Conservation (phyloP, 2,888 invertebrate genomes). For the Phlogophora meticulosa region DNA sequence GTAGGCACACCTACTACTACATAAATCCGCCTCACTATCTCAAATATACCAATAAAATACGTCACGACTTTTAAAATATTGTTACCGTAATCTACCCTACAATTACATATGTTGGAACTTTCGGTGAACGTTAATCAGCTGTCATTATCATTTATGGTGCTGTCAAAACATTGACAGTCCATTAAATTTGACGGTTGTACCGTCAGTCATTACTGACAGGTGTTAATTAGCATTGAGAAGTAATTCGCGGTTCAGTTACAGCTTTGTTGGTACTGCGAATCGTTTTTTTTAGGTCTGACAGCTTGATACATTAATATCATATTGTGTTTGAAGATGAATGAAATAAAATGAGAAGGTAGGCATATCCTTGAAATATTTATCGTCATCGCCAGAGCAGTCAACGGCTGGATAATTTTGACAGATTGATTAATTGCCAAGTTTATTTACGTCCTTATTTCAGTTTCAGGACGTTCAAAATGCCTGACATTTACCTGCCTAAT, state of each 20-base stretch:
- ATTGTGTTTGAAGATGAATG: slow-evolving; percentile 17
- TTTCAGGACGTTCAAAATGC: no score
- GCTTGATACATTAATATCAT: slow-evolving; percentile 36
- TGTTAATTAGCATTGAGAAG: slow-evolving; percentile 59
- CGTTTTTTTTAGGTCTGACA: slow-evolving; percentile 40
- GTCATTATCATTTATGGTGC: slow-evolving; percentile 60
- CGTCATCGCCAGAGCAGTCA: background rate
- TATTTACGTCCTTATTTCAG: no score
- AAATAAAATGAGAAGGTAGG: slow-evolving; percentile 1
- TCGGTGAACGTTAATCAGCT: slow-evolving; percentile 58
- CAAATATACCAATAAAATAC: slow-evolving; percentile 5
- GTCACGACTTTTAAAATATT: slow-evolving; percentile 35
- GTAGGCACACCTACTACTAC: no score
- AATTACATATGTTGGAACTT: slow-evolving; percentile 53
- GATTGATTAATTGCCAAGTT: no score
- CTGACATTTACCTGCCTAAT: no score
- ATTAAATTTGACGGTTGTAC: slow-evolving; percentile 64
- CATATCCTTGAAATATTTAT: background rate
- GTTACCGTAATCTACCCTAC: slow-evolving; percentile 41
- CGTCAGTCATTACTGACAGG: slow-evolving; percentile 66
- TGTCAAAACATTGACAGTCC: slow-evolving; percentile 67
- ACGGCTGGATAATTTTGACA: background rate
- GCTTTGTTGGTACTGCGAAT: slow-evolving; percentile 19
- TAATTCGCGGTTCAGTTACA: slow-evolving; percentile 50
- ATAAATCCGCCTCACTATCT: slow-evolving; percentile 36